Percentiles rank a stretch among this genome's conserved stretches.
phyloP scores from a whole-genome alignment of 2,113 vertebrate species.

The Tupaia chinensis region DNA sequence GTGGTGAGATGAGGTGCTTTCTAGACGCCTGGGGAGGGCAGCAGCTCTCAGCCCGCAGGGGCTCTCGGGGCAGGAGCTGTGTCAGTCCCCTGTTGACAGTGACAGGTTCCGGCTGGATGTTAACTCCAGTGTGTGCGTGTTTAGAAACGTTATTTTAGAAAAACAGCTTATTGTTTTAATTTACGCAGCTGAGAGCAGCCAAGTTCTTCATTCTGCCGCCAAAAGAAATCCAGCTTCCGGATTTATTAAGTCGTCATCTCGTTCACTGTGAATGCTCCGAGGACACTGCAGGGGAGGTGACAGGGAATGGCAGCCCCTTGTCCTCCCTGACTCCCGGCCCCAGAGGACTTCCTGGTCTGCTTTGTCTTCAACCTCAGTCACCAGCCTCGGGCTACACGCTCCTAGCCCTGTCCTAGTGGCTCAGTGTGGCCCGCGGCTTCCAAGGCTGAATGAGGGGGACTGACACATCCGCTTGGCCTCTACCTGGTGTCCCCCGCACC shows the following conservation, averaged over 20 bases:
- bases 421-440: not conserved
- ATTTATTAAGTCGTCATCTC: slow-evolving; percentile 76
- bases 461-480: not conserved
- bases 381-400: fast-evolving
- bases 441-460: not conserved
- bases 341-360: not conserved
- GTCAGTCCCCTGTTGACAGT: not conserved
- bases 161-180: slow-evolving; percentile 85
- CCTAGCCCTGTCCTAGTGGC: not conserved
- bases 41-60: fast-evolving
- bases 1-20: fast-evolving
- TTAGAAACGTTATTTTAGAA: slow-evolving; percentile 77
- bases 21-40: not conserved
- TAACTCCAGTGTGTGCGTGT: slow-evolving; percentile 75
- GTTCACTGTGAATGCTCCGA: slow-evolving; percentile 69
- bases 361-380: not conserved
- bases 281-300: slow-evolving; percentile 19
- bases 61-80: fast-evolving
- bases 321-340: not conserved
- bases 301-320: not conserved
- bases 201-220: slow-evolving; percentile 70
- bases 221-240: slow-evolving; percentile 81
- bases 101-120: slow-evolving; percentile 57
- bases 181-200: slow-evolving; percentile 77
- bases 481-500: not conserved